A percentile compares a stretch with the other conserved stretches of the same genome.
These are phyloP conservation scores for Eretmodus cyanostictus DNA, from an alignment of 2,113 vertebrate species.

Conservation along the genomic window DNA sequence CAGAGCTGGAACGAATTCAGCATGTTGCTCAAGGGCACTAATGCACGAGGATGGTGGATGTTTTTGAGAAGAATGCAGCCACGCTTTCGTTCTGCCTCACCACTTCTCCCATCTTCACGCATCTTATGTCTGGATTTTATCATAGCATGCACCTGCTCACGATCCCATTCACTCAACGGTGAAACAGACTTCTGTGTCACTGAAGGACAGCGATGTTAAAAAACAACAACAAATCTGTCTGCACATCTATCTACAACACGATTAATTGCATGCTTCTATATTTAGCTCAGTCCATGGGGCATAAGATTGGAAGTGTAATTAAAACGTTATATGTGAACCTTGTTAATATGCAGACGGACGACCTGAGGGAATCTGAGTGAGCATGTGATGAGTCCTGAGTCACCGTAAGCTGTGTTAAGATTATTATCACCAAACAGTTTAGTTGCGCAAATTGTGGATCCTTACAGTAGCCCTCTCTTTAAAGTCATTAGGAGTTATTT, in stretches of 20 bases:
- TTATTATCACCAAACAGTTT: slow-evolving; percentile 7
- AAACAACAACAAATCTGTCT: neutral
- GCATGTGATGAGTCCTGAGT: slow-evolving; percentile 7
- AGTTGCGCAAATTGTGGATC: slow-evolving; percentile 1
- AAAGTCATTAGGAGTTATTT: neutral
- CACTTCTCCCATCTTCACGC: neutral
- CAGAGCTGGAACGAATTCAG: neutral
- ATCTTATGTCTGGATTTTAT: neutral
- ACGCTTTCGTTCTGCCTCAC: neutral
- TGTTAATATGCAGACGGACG: slow-evolving; percentile 29
- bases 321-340: slow-evolving; percentile 23
- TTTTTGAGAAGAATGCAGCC: neutral
- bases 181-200: neutral
- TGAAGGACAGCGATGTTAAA: neutral
- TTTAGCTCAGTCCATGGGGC: slow-evolving; percentile 12
- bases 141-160: neutral
- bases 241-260: neutral
- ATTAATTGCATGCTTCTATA: slow-evolving; percentile 41
- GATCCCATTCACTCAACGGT: neutral
- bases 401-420: slow-evolving; percentile 20
- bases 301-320: slow-evolving; percentile 31
- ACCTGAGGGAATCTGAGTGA: neutral
- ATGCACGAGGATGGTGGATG: neutral
- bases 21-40: neutral
- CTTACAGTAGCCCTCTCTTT: neutral